These are phyloP conservation scores for Sebastes oblongus DNA, from an alignment of 2,797 vertebrate species.

Conservation along the genomic window DNA sequence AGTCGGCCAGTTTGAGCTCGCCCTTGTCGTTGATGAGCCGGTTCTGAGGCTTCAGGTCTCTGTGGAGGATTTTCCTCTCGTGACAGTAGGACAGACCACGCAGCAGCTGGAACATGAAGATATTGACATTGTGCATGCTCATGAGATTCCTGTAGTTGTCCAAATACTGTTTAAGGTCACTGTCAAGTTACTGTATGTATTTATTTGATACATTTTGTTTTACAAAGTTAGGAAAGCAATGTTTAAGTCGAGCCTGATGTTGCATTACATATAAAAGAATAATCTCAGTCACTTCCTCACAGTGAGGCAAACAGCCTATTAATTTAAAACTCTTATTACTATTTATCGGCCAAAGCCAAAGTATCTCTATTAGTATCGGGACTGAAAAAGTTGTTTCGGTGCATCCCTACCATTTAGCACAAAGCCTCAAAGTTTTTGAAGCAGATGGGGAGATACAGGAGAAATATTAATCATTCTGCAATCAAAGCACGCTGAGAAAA, in stretches of 20 bases:
- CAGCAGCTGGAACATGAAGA: constrained; percentile 98
- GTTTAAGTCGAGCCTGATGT: too few species aligned
- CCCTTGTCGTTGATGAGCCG: constrained; percentile 95
- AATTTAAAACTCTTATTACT: too few species aligned
- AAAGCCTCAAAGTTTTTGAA: neutral
- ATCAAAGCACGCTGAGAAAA: constrained; percentile 15
- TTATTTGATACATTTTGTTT: too few species aligned
- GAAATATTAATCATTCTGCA: constrained; percentile 38
- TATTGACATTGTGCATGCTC: constrained; percentile 98
- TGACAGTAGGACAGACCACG: constrained; percentile 95
- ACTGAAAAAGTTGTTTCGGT: too few species aligned
- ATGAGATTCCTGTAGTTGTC: constrained; percentile 97
- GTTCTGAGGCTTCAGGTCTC: constrained; percentile 97
- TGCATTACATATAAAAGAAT: too few species aligned
- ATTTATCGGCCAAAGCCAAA: too few species aligned
- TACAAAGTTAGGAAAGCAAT: too few species aligned
- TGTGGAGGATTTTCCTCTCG: constrained; percentile 93
- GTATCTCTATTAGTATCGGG: too few species aligned
- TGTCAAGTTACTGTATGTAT: constrained; percentile 74
- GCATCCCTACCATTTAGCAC: too few species aligned
- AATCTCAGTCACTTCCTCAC: too few species aligned
- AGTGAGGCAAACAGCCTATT: too few species aligned
- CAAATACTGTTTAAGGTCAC: constrained; percentile 95
- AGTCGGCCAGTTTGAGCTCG: constrained; percentile 95
- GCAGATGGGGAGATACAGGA: neutral